Evolutionary conservation across 2,113 vertebrate genomes (phyloP).

Genomic region (Oncorhynchus kisutch): DNA sequence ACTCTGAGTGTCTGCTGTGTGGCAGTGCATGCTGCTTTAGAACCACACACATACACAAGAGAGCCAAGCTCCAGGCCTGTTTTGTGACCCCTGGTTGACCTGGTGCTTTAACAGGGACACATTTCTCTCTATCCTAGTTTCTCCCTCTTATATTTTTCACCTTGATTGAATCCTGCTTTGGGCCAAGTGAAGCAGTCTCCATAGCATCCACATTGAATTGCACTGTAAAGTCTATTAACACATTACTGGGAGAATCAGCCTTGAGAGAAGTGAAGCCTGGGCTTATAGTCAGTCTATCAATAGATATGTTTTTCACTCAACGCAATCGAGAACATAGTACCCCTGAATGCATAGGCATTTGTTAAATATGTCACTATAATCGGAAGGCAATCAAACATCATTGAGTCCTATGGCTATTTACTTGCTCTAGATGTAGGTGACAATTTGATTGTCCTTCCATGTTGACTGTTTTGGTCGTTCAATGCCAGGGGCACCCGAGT

Average conservation of each 20-base stretch:
- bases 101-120: slow-evolving; percentile 32
- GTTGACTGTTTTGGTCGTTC: background rate
- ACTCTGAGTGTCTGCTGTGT: slow-evolving; percentile 58
- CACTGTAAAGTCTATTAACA: background rate
- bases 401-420: too few relatives aligned
- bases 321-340: too few relatives aligned
- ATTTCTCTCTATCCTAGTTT: background rate
- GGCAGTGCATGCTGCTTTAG: slow-evolving; percentile 47
- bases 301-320: too few relatives aligned
- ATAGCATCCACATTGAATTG: background rate
- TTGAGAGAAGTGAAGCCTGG: background rate
- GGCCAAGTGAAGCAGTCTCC: background rate
- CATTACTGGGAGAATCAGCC: background rate
- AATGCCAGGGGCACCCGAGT: background rate
- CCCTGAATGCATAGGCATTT: too few relatives aligned
- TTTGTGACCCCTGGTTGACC: slow-evolving; percentile 35
- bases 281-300: too few relatives aligned
- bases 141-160: background rate
- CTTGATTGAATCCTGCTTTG: background rate
- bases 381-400: too few relatives aligned
- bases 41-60: slow-evolving; percentile 1
- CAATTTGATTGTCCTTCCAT: background rate
- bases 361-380: too few relatives aligned
- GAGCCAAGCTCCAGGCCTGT: slow-evolving; percentile 1
- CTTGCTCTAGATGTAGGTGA: background rate